Base-by-base conservation (phyloP, 1,140 invertebrate species). In the Pissodes strobi region DNA sequence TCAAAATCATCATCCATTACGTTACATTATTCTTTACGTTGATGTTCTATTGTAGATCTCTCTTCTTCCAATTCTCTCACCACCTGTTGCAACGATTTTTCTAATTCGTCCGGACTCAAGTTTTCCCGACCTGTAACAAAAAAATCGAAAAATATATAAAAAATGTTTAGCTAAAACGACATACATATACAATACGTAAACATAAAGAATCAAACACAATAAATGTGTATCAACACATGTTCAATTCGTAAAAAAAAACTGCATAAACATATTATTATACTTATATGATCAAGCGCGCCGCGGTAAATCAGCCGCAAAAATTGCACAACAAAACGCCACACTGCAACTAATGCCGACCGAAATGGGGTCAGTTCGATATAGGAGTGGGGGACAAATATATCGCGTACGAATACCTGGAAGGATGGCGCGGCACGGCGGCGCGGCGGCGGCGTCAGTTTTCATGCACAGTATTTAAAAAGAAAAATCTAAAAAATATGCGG, bases 1-100 rank as follows among this genome's bases (percentile, higher is more conserved):
- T 41, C n/a, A 41, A 41, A 41, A 41, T 41, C 17, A 41, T 41
- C 38, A 41, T 41, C 38, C 3, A 41, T 13, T 41, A 41, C 17
- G 17, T 5, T 5, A 41, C 3, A 41, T 13, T 41, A 41, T 41
- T 41, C 30, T 41, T 41, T n/a, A n/a, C 38, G 4, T 41, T 41
- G 17, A 6, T 41, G 38, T 41, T 41, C 4, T 6, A 41, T 41
- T 41, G 17, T 41, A 13, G 4, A 6, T 41, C 17, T 41, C n/a
- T 41, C 38, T 41, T 13, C 38, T 41, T 41, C n/a, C 17, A 41
- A n/a, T 41, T 41, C 38, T 3, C 38, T 41, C 4, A 41, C 38
- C 12, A 41, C n/a, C 12, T 41, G 38, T 41, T 13, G 12, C 38
- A 41, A 41, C n/a, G 17, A 3, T 13, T 41, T n/a, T 41, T 41